Evolutionary conservation across 2,113 vertebrate genomes (phyloP), one percentile per base, ranked within the genome.

Genomic region (Sinocyclocheilus anophthalmus): DNA sequence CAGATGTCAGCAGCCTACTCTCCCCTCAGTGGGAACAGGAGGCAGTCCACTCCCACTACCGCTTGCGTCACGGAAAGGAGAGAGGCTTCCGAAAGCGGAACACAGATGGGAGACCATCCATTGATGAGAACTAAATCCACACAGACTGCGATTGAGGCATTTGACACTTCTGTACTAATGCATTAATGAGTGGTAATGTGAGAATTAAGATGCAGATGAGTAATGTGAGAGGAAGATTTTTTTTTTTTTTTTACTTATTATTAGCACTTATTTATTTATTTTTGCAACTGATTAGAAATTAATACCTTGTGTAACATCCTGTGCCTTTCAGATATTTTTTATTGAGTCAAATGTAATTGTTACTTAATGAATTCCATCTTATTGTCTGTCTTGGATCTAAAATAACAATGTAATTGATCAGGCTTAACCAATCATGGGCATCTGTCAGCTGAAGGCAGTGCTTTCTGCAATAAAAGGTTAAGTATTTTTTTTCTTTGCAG

Each of bases 51-150:
- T 94, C 94, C 94, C 92, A 94, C 94, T 94, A 92, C 90, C 87
- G 88, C 89, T 93, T 95, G 94, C 95, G 94, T 95, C 95, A 95
- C 92, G 93, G 94, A 95, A 94, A 92, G 26, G 81, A 93, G 86
- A 89, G 88, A 90, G 87, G 92, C 80, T 84, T 76, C 72, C 59
- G 86, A 87, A 86, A 83, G 87, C 83, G 33, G 81, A 85, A 65
- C 84, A 84, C 87, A 88, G 87, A 87, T 87, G 85, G 88, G 86
- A 72, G 61, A 87, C 22, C 24, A 53, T 73, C 81, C 76, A 84
- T 65, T 70, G 72, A 87, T 61, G 72, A 70, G 72, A 83, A 76
- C 82, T 37, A 82, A 18, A 82, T 87, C 59, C 42, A 79, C 57
- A 81, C 85, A 85, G 72, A 63, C 82, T 89, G 83, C 50, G 76